Base-by-base conservation (phyloP, 2,888 invertebrate genomes). In the Ophion ellenae region DNA sequence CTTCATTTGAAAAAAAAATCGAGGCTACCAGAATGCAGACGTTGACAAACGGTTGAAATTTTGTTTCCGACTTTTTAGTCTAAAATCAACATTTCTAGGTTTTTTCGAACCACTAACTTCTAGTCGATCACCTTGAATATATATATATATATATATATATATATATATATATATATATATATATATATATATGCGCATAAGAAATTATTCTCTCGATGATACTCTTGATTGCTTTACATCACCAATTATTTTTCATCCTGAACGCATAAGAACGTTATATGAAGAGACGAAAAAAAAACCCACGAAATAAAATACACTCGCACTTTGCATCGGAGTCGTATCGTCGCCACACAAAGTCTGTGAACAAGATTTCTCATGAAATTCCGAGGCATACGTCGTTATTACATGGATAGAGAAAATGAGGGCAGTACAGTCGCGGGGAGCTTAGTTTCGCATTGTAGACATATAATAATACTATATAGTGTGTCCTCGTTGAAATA, bases 151-250 rank as follows among this genome's bases (percentile, higher is more conserved):
- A 69, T 69, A 32, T 47, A 47, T 40, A 20, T 70, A n/a, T 69
- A 32, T 47, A 47, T 40, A 20, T 70, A n/a, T 69, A 24, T 32
- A 3, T 14, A 20, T 47, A 69, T 6, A 53, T 53, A 53, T 53
- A 69, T 69, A 69, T 69, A 32, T 47, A 47, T 40, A 20, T 70
- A n/a, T 69, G 45, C 71, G 81, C 73, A 73, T 70, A 57, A 70
- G 75, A 85, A 76, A 79, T 71, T 20, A 82, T 76, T 82, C 75
- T 85, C 71, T 67, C 63, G 76, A 82, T 64, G 66, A 85, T 79
- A 82, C 66, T 53, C 59, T 45, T 80, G 57, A 81, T 75, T 81
- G 75, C 80, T 84, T 84, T 47, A 80, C 84, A 80, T 80, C 75
- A 71, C 59, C 70, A 71, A 71, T 80, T 69, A 84, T 76, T 80